Percentiles rank a stretch among this genome's conserved stretches.
Conservation (phyloP, 2,113 vertebrate species). For the Cyanoramphus novaezelandiae region DNA sequence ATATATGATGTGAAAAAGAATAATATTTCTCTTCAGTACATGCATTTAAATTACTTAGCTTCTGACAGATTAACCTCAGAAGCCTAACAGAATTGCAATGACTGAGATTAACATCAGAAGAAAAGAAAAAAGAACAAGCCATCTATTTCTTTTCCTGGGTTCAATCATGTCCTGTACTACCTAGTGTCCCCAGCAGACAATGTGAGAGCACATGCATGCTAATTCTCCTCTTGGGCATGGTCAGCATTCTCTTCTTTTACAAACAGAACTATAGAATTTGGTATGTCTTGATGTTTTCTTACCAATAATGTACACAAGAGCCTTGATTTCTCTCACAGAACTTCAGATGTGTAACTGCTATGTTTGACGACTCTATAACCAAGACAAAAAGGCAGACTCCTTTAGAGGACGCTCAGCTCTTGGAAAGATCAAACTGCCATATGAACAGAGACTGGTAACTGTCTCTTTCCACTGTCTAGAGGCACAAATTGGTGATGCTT, state of each 20-base stretch:
- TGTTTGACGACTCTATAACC: not conserved
- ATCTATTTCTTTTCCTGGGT: not conserved
- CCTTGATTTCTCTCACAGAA: not conserved
- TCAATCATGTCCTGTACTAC: not conserved
- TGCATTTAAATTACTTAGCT: not conserved
- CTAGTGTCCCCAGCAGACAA: not conserved
- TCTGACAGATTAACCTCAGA: not conserved
- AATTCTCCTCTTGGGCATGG: not conserved
- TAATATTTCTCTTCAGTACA: not conserved
- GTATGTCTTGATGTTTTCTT: not conserved
- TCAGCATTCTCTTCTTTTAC: not conserved
- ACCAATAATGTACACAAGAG: not conserved
- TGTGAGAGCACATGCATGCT: not conserved
- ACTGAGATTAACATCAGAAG: not conserved
- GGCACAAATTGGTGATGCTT: not conserved
- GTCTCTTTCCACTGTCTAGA: not conserved
- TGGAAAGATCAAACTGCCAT: not conserved
- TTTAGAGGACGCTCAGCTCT: not conserved
- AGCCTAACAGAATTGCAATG: not conserved
- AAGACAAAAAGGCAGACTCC: not conserved
- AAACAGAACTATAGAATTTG: accelerated
- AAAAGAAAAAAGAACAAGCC: not conserved
- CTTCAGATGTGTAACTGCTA: not conserved
- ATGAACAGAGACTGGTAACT: not conserved
- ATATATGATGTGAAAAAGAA: not conserved